A percentile compares a stretch with the other conserved stretches of the same genome.
phyloP scores from a whole-genome alignment of 2,113 vertebrate genomes.

The Origma solitaria region DNA sequence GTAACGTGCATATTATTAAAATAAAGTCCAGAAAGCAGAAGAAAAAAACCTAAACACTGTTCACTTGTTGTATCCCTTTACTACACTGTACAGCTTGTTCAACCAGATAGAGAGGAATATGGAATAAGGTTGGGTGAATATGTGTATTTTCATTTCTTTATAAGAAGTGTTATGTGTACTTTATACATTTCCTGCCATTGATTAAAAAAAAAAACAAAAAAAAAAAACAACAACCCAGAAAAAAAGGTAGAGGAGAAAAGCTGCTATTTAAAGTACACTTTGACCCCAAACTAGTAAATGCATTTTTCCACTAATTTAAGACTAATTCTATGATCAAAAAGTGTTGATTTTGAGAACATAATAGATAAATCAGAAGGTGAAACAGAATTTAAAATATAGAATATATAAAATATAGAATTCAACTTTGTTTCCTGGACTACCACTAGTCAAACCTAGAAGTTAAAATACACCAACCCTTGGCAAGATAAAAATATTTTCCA shows the following conservation, averaged over 20 bases:
- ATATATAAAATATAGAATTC: background rate
- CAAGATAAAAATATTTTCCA: background rate
- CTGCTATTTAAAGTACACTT: accelerated
- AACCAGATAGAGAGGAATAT: background rate
- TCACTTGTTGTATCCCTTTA: background rate
- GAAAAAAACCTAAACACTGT: background rate
- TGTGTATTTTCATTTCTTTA: background rate
- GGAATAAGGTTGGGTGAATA: background rate
- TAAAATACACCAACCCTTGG: background rate
- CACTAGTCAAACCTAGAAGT: background rate
- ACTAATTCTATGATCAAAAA: background rate
- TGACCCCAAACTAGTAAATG: background rate
- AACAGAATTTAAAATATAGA: background rate
- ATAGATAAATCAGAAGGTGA: background rate
- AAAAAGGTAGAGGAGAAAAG: background rate
- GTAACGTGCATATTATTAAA: background rate
- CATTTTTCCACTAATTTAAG: background rate
- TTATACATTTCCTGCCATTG: background rate
- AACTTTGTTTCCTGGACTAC: background rate
- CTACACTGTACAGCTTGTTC: background rate
- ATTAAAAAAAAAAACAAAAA: accelerated
- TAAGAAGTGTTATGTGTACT: background rate
- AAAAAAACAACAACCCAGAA: too few relatives aligned
- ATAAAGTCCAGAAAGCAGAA: background rate
- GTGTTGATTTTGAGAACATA: background rate